Conservation (phyloP, 2,888 invertebrate genomes). For the Drymonia ruficornis region DNA sequence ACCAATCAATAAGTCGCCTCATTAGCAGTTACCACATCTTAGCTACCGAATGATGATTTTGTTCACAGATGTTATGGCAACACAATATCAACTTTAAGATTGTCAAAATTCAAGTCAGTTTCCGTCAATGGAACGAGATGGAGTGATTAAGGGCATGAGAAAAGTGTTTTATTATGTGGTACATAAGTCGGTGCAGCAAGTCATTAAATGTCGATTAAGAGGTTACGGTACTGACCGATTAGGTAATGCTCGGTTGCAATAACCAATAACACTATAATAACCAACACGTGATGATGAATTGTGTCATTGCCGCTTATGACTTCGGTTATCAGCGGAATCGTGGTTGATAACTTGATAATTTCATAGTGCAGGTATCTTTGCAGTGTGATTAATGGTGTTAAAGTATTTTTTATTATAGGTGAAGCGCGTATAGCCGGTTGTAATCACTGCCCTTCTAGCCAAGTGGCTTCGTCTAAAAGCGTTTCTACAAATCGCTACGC, state of each 20-base stretch:
- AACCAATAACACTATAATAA: neutral
- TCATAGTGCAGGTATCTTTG: neutral
- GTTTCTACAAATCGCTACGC: too few species aligned
- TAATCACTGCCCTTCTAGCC: neutral
- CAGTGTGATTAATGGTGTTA: neutral
- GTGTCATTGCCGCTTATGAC: slow-evolving; percentile 3
- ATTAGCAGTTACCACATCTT: too few species aligned
- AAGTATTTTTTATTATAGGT: neutral
- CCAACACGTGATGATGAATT: neutral
- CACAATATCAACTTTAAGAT: neutral
- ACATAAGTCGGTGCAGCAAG: neutral
- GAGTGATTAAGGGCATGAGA: slow-evolving; percentile 1
- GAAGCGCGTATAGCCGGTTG: too few species aligned
- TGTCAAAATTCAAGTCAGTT: neutral
- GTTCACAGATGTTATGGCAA: neutral
- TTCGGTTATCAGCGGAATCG: neutral
- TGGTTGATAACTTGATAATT: neutral
- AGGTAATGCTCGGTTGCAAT: slow-evolving; percentile 2
- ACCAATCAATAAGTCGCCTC: too few species aligned
- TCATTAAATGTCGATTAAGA: slow-evolving; percentile 6
- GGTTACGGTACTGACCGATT: slow-evolving; percentile 6
- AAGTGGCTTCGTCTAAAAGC: too few species aligned
- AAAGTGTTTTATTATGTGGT: neutral
- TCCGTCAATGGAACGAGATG: neutral
- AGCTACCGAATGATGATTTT: too few species aligned